These are phyloP conservation scores for Marasmarcha lunaedactyla DNA, from an alignment of 2,888 invertebrate species.

Conservation along the genomic window DNA sequence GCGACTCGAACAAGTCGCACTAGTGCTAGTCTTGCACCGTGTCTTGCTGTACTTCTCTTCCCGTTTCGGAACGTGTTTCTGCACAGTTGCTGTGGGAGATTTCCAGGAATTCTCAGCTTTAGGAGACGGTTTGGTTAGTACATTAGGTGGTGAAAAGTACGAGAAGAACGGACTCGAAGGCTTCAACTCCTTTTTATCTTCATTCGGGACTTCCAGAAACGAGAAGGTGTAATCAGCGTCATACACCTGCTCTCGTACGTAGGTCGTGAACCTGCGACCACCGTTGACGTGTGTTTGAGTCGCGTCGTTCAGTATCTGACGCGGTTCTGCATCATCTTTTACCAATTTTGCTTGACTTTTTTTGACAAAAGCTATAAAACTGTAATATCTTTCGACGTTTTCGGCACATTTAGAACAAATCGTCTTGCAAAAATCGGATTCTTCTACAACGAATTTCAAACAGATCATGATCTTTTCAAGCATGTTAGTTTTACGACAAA, in stretches of 20 bases:
- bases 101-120: slow-evolving; percentile 30
- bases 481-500: slow-evolving; percentile 37
- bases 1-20: slow-evolving; percentile 52
- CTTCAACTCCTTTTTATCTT: slow-evolving; percentile 31
- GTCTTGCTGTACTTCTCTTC: slow-evolving; percentile 16
- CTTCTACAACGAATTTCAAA: slow-evolving; percentile 42
- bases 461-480: slow-evolving; percentile 46
- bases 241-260: slow-evolving; percentile 40
- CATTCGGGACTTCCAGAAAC: slow-evolving; percentile 34
- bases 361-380: slow-evolving; percentile 36
- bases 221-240: slow-evolving; percentile 52
- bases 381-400: slow-evolving; percentile 46
- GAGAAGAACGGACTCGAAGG: slow-evolving; percentile 50
- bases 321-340: slow-evolving; percentile 21
- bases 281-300: slow-evolving; percentile 8
- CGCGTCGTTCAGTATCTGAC: slow-evolving; percentile 13
- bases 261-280: slow-evolving; percentile 34
- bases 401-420: slow-evolving; percentile 52
- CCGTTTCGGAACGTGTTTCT: slow-evolving; percentile 16
- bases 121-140: slow-evolving; percentile 21
- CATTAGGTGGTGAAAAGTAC: slow-evolving; percentile 40
- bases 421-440: slow-evolving; percentile 35
- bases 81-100: slow-evolving; percentile 23
- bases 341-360: slow-evolving; percentile 33
- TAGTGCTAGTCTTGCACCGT: slow-evolving; percentile 30